Conservation (phyloP, 2,113 vertebrate species). For the Pandion haliaetus region DNA sequence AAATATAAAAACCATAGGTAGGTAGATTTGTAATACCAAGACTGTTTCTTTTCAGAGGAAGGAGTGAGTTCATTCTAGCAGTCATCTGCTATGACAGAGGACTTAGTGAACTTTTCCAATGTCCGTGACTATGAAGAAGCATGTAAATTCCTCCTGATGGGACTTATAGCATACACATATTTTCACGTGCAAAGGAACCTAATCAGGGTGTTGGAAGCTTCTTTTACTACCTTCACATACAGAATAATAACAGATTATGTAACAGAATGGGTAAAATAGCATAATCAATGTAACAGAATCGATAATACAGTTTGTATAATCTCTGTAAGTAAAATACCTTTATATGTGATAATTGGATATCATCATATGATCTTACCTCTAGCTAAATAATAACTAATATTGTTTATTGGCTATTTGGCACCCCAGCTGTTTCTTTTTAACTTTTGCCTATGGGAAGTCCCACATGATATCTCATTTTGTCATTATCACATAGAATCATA, state of each 20-base stretch:
- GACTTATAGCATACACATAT: background rate
- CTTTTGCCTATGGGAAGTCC: background rate
- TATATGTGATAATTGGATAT: background rate
- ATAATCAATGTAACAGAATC: background rate
- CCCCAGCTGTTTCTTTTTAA: background rate
- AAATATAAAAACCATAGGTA: background rate
- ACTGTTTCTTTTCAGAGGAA: background rate
- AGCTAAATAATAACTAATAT: background rate
- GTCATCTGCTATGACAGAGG: background rate
- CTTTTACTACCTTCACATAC: background rate
- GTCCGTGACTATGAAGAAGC: background rate
- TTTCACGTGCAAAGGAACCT: background rate
- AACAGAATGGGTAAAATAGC: background rate
- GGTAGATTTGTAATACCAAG: background rate
- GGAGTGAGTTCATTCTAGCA: background rate
- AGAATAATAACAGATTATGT: background rate
- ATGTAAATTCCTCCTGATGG: background rate
- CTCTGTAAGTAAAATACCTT: background rate
- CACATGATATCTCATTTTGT: background rate
- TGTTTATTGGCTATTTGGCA: background rate
- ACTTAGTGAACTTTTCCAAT: background rate
- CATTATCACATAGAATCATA: background rate
- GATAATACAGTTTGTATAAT: background rate
- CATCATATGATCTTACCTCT: background rate
- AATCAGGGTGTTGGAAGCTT: fast-evolving